Percentiles rank a stretch among this genome's conserved stretches.
These are phyloP conservation scores for Harpagoxenus sublaevis DNA, from an alignment of 2,888 invertebrate species.

Conservation along the genomic window DNA sequence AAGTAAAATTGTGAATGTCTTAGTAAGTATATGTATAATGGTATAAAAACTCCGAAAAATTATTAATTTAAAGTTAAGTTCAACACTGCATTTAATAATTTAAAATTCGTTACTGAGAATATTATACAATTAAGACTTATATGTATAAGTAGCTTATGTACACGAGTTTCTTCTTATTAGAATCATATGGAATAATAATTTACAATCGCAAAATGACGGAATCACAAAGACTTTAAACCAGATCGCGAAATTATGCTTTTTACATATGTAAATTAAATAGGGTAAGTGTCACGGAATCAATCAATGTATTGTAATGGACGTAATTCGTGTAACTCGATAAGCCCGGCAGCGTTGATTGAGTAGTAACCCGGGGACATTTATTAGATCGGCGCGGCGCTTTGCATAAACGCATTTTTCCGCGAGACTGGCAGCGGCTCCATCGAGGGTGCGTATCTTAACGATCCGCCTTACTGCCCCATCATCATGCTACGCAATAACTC, in stretches of 20 bases:
- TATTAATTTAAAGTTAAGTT: neutral
- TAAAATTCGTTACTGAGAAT: neutral
- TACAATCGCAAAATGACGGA: neutral
- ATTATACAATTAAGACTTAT: neutral
- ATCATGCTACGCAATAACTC: conserved; percentile 67
- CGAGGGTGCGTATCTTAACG: conserved; percentile 59
- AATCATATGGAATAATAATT: neutral
- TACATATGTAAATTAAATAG: conserved; percentile 3
- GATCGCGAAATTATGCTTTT: conserved; percentile 3
- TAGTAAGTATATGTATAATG: neutral
- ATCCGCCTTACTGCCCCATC: conserved; percentile 56
- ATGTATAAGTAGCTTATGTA: neutral
- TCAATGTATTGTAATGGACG: conserved; percentile 26
- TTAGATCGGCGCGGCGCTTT: conserved; percentile 40
- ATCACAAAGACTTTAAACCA: neutral
- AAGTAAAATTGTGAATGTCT: neutral
- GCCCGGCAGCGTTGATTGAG: conserved; percentile 58
- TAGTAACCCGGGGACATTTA: conserved; percentile 59
- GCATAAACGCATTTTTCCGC: conserved; percentile 57
- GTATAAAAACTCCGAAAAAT: neutral
- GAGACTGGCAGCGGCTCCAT: neutral
- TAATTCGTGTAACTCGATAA: conserved; percentile 42
- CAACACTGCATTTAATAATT: neutral
- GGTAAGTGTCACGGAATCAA: conserved; percentile 30
- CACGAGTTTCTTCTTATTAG: neutral